Conservation (phyloP, 2,113 vertebrate genomes). For the Ammodytes dubius region DNA sequence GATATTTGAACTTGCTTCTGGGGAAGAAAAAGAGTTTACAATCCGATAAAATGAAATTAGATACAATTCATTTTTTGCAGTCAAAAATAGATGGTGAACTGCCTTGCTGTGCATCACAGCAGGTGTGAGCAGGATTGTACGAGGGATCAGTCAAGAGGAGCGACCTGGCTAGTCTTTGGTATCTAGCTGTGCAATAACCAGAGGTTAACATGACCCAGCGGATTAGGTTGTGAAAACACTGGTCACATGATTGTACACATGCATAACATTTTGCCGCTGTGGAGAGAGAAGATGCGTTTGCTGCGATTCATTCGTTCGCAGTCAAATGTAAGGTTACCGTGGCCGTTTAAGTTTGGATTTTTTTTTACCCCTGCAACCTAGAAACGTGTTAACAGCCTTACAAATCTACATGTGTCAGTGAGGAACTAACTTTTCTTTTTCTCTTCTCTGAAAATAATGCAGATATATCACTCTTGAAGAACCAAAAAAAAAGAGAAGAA, state of each 20-base stretch:
- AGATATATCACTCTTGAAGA: conserved; percentile 61
- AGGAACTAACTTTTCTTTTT: conserved; percentile 47
- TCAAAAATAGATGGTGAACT: conserved; percentile 4
- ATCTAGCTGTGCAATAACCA: conserved; percentile 80
- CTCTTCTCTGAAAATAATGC: conserved; percentile 63
- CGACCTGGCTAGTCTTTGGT: conserved; percentile 80
- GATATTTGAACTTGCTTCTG: conserved; percentile 14
- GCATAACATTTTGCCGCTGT: conserved; percentile 64
- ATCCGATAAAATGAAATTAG: conserved; percentile 17
- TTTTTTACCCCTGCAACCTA: conserved; percentile 26
- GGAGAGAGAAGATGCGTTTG: conserved; percentile 23
- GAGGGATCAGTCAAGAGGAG: conserved; percentile 25
- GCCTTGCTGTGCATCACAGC: conserved; percentile 27
- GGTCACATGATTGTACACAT: conserved; percentile 82
- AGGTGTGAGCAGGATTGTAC: conserved; percentile 52
- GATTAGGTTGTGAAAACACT: conserved; percentile 53
- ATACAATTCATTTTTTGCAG: conserved; percentile 4
- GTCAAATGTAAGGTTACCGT: conserved; percentile 36
- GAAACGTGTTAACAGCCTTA: conserved; percentile 29
- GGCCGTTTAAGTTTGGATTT: background rate
- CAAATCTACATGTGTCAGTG: conserved; percentile 42
- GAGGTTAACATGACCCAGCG: conserved; percentile 51
- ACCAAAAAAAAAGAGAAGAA: conserved; percentile 9
- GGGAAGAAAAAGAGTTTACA: conserved; percentile 4
- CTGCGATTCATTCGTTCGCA: conserved; percentile 17